Evolutionary conservation across 2,888 invertebrate genomes (phyloP), one percentile per base, ranked within the genome.

Genomic region (Acleris laterana): DNA sequence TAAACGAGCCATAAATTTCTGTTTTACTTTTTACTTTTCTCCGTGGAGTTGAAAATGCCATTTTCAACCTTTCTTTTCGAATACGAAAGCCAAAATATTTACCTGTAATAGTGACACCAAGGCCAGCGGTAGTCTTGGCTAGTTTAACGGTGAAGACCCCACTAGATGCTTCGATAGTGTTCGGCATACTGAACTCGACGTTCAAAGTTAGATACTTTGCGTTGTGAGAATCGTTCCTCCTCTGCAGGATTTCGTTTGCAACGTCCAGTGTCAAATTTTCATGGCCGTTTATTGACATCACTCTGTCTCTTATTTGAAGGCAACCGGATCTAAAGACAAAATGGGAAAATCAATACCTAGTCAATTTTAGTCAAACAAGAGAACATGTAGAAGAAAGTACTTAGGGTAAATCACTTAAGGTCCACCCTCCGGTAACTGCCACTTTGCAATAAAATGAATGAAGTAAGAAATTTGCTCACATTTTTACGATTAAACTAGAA

Each of bases 101-200:
- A 94, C 97, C 96, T 82, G 96, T 97, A 7, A 98, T 96, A n/a
- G 97, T 98, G 48, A 99, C 95, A 3, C 99, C 99, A 16, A 99
- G 93, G 5, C 97, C 97, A 28, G 95, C 95, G 48, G 96, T 95
- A 32, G 95, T 95, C 74, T 96, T 95, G 5, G 97, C 96, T 59
- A 99, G 93, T 84, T 98, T 97, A 0, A 99, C 98, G 70, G 96
- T 97, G 81, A 98, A 98, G 0, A 98, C 96, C 0, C 98, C 98
- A 74, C 97, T 97, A 5, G 97, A 96, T 2, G 98, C 98, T 71
- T 98, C 97, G 52, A 98, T 97, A 0, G 97, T 95, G 73, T 98
- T 98, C 11, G 97, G 96, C 84, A 98, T 97, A 88, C 97, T 97
- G 85, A 98, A 98, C 82, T 98, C 98, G 1, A 97, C 94, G 74